These are phyloP conservation scores for Liparis tanakae DNA, from an alignment of 2,797 vertebrate genomes.

Conservation along the genomic window DNA sequence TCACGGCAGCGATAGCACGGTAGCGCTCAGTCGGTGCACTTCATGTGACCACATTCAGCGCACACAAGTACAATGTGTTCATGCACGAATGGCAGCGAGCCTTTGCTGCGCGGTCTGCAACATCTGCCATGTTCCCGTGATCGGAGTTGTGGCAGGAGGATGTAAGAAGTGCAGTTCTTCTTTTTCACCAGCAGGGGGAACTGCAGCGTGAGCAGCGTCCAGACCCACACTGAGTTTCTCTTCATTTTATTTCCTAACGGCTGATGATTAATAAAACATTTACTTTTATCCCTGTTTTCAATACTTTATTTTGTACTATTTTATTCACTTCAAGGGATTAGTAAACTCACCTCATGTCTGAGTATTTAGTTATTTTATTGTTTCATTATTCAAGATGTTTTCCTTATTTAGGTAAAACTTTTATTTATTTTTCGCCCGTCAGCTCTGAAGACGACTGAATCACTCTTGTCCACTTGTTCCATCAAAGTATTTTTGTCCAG, in stretches of 20 bases:
- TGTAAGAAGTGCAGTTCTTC: neutral
- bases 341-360: no score
- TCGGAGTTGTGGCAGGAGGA: neutral
- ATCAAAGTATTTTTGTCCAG: slow-evolving; percentile 19
- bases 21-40: neutral
- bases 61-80: neutral
- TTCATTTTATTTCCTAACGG: slow-evolving; percentile 1
- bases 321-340: no score
- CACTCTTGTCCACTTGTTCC: slow-evolving; percentile 46
- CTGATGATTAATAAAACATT: slow-evolving; percentile 35
- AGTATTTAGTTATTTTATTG: no score
- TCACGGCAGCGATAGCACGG: neutral
- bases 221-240: neutral
- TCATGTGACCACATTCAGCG: neutral
- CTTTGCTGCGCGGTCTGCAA: neutral
- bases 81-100: neutral
- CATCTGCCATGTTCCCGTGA: neutral
- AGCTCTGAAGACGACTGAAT: slow-evolving; percentile 56
- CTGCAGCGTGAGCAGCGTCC: slow-evolving; percentile 17
- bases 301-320: neutral
- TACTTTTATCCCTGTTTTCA: neutral
- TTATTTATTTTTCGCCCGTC: neutral
- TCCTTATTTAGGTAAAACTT: no score
- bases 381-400: no score
- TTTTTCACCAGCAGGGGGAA: slow-evolving; percentile 51